Conservation (phyloP, 2,888 invertebrate genomes). For the Megastigmus dorsalis region DNA sequence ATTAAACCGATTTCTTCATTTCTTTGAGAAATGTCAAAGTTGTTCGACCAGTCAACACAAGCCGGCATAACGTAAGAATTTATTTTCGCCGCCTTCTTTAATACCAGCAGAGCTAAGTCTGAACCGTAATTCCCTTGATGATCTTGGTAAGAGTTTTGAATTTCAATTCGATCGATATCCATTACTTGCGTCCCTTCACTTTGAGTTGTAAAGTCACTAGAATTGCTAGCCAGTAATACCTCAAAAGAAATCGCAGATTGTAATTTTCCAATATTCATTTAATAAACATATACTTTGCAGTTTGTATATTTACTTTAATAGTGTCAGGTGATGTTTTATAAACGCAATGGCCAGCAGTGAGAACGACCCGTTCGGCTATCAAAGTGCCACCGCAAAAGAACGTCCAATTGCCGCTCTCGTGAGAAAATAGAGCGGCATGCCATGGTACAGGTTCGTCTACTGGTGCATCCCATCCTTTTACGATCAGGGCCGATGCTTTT, state of each 20-base stretch:
- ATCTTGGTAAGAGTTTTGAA: slow-evolving; percentile 76
- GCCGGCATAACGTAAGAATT: slow-evolving; percentile 75
- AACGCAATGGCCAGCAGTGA: slow-evolving; percentile 75
- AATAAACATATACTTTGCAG: not conserved
- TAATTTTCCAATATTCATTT: not conserved
- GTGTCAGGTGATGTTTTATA: slow-evolving; percentile 69
- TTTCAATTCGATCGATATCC: slow-evolving; percentile 73
- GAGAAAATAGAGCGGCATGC: slow-evolving; percentile 77
- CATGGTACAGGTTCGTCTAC: slow-evolving; percentile 76
- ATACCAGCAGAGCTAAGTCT: slow-evolving; percentile 77
- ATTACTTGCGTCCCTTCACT: slow-evolving; percentile 65
- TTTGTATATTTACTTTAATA: slow-evolving; percentile 60
- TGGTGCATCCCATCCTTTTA: slow-evolving; percentile 71
- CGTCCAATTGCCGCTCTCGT: slow-evolving; percentile 71
- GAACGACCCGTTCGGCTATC: slow-evolving; percentile 73
- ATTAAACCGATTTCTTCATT: slow-evolving; percentile 60
- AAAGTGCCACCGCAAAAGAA: slow-evolving; percentile 78
- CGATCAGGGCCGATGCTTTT: slow-evolving; percentile 66
- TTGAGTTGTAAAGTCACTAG: slow-evolving; percentile 65
- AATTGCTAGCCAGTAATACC: slow-evolving; percentile 69
- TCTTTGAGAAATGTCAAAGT: slow-evolving; percentile 53
- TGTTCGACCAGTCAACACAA: slow-evolving; percentile 74
- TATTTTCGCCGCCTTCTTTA: slow-evolving; percentile 72
- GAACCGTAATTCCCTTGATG: slow-evolving; percentile 76
- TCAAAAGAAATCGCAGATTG: not conserved